Evolutionary conservation across 2,888 invertebrate genomes (phyloP).

Genomic region (Thymelicus sylvestris): DNA sequence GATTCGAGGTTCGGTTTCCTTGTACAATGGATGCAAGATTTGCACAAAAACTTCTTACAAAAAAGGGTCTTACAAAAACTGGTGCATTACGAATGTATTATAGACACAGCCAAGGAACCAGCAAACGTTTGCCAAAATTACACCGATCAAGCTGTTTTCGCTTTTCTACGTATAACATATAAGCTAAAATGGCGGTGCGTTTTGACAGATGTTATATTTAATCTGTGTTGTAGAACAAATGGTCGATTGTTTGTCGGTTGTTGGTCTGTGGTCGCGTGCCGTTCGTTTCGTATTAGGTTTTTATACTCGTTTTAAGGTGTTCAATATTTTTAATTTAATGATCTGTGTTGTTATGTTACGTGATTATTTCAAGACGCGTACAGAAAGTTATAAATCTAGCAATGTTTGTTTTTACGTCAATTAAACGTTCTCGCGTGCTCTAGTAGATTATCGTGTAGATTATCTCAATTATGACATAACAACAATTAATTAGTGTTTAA

Average conservation of each 20-base stretch:
- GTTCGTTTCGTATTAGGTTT: constrained; percentile 46
- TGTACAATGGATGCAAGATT: constrained; percentile 79
- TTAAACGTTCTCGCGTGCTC: constrained; percentile 6
- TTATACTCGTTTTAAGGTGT: background rate
- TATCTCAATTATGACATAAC: constrained; percentile 12
- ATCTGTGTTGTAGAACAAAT: constrained; percentile 42
- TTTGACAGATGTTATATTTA: constrained; percentile 42
- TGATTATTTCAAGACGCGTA: background rate
- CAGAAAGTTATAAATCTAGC: background rate
- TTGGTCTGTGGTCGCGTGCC: constrained; percentile 74
- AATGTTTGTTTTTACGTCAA: constrained; percentile 17
- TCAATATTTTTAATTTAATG: background rate
- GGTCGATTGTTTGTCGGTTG: constrained; percentile 46
- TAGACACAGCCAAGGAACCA: constrained; percentile 47
- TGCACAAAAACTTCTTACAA: constrained; percentile 78
- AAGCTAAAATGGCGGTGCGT: constrained; percentile 40
- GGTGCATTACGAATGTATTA: constrained; percentile 60
- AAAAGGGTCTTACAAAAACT: constrained; percentile 65
- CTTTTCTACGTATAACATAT: constrained; percentile 41
- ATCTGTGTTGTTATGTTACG: background rate
- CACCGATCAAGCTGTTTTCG: constrained; percentile 41
- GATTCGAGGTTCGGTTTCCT: constrained; percentile 63
- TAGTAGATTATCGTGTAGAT: constrained; percentile 5
- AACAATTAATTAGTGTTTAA: background rate
- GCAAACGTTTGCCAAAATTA: constrained; percentile 43